Evolutionary conservation across 1,140 invertebrate genomes (phyloP), one percentile per base, ranked within the genome.

Genomic region (Drosophila nannoptera): DNA sequence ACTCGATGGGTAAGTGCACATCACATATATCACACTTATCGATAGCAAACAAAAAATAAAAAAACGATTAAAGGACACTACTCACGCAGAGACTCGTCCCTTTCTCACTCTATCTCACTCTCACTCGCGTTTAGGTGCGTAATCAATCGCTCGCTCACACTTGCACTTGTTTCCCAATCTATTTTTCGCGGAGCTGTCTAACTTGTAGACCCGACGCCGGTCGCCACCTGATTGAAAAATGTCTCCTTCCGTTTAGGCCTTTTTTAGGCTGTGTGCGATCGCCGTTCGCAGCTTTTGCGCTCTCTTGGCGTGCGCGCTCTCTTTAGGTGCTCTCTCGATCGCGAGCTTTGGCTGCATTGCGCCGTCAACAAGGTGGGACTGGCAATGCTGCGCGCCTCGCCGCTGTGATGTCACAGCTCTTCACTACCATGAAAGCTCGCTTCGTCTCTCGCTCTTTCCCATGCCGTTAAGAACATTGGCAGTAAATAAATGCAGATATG

Each of bases 1-100:
- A 97, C 87, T 92, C 95, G 66, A 97, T 97, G 95, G 95, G 96
- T 97, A 91, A 95, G 93, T 64, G 9, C 9, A 7, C 14, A 3
- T 11, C 38, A 8, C 7, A n/a, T 4, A 33, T n/a, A 22, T 22
- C 22, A 22, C 12, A 35, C 7, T 8, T 14, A 49, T 32, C 35
- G 12, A 55, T 29, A 35, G 8, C 7, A 12, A 55, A n/a, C 33
- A 22, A 22, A 22, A 22, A 22, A 22, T 2, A 22, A 22, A 22
- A 22, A 22, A 22, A 7, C 14, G 32, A 42, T 60, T 36, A 32
- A 11, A 2, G 6, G 32, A 16, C n/a, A 33, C 12, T 58, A 32
- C 8, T 45, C 42, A 33, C 31, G 14, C 35, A 7, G 29, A 6
- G 8, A 5, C 48, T 22, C 5, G 8, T 16, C 3, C 4, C n/a